Evolutionary conservation across 92 coral and sea anemone genomes (phyloP).

Genomic region (Virgularia gustaviana): DNA sequence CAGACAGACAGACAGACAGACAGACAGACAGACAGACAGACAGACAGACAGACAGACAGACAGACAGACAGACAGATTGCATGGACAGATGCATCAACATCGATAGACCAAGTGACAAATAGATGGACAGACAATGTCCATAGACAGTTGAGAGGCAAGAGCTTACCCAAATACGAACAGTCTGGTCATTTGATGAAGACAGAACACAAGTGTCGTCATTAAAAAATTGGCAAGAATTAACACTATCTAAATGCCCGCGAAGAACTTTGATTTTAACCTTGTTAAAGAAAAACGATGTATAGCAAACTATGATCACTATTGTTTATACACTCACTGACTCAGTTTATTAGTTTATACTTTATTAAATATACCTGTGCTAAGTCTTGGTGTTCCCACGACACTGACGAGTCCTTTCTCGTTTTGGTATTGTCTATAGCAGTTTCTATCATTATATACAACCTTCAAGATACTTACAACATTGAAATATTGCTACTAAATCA

Average conservation of each 20-base stretch:
- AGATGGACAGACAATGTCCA: neutral
- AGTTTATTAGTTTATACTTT: neutral
- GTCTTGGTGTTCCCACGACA: conserved; percentile 92
- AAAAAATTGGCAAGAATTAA: conserved; percentile 79
- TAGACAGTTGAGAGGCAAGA: neutral
- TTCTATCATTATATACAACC: conserved; percentile 8
- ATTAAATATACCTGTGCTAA: conserved; percentile 68
- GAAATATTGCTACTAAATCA: no score
- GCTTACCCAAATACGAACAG: conserved; percentile 90
- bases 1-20: no score
- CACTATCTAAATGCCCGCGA: conserved; percentile 91
- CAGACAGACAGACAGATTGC: no score
- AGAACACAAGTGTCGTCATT: conserved; percentile 74
- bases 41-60: no score
- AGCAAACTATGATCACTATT: neutral
- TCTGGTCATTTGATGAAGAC: conserved; percentile 86
- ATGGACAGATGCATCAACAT: neutral
- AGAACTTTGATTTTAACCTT: conserved; percentile 90
- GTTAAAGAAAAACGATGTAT: neutral
- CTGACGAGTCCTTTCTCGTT: conserved; percentile 21
- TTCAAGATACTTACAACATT: no score
- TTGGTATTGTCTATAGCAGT: neutral
- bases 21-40: no score
- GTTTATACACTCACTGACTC: neutral
- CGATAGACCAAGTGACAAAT: neutral